phyloP scores from a whole-genome alignment of 1,140 invertebrate genomes.

The Macrostomum lignano region DNA sequence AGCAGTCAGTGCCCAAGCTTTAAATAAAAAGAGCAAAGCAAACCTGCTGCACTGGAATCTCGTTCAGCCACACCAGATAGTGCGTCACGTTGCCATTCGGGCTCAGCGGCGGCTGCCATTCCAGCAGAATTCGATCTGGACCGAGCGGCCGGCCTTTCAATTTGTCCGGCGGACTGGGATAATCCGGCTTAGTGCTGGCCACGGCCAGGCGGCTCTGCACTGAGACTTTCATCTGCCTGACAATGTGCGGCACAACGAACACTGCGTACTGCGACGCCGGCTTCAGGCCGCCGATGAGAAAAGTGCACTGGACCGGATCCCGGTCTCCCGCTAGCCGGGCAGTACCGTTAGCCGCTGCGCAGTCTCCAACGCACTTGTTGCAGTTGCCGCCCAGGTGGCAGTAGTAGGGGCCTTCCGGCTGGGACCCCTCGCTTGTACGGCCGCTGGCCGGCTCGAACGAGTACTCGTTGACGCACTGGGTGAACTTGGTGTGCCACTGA shows the following conservation, averaged over 20 bases:
- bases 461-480: too few relatives aligned
- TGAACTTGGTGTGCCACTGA: too few relatives aligned
- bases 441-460: too few relatives aligned
- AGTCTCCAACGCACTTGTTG: too few relatives aligned
- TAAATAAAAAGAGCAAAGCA: too few relatives aligned
- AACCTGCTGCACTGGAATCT: too few relatives aligned
- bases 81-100: slow-evolving; percentile 51
- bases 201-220: slow-evolving; percentile 42
- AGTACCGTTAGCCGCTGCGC: slow-evolving; percentile 10
- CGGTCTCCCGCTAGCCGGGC: slow-evolving; percentile 12
- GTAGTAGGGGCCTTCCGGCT: too few relatives aligned
- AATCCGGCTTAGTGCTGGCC: slow-evolving; percentile 43
- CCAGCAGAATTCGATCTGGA: slow-evolving; percentile 36
- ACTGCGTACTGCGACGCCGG: slow-evolving; percentile 59
- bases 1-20: too few relatives aligned
- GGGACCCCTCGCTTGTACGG: too few relatives aligned
- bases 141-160: slow-evolving; percentile 30
- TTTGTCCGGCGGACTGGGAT: slow-evolving; percentile 38
- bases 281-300: slow-evolving; percentile 35
- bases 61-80: too few relatives aligned
- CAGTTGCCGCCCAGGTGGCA: too few relatives aligned
- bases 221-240: slow-evolving; percentile 39
- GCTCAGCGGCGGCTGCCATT: slow-evolving; percentile 43
- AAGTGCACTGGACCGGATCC: slow-evolving; percentile 21
- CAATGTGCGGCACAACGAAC: slow-evolving; percentile 60